Evolutionary conservation across 2,797 vertebrate species (phyloP), one percentile per base, ranked within the genome.

Genomic region (Chloroceryle inda): DNA sequence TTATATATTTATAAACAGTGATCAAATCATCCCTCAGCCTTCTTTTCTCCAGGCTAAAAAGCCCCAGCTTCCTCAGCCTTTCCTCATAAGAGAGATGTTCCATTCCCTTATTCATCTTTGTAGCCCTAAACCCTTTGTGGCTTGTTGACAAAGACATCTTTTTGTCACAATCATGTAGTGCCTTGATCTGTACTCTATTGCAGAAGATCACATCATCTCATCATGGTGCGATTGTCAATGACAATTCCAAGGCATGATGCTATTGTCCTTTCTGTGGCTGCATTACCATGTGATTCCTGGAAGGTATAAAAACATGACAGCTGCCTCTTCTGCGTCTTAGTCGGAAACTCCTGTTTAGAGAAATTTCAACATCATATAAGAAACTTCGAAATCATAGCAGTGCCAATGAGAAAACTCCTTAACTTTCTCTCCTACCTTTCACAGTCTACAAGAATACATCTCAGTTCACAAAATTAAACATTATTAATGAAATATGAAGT

Each of bases 311-410:
- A 68, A 23, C 6, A 29, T 9, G 5, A 42, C 10, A 53, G 8
- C 11, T 55, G 5, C 18, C 5, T 50, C 35, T 82, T 80, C 56
- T 3, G 4, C 33, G 26, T 89, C 11, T 3, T 27, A 55, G 23
- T 8, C 35, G 37, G 33, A 83, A 31, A 52, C 20, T 69, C 6
- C 33, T 23, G 1, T 26, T 88, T 56, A 71, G 18, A 29, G 24
- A 90, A 78, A 64, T 73, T 58, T 11, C 20, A 78, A 31, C 4
- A 47, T 2, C 7, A 1, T 29, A 18, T 10, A 72, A 44, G 22
- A 81, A 66, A 52, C 2, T 3, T 0, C 0, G 14, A 27, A 88
- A 38, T 58, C 8, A 13, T 14, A 56, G 12, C 7, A 75, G 13
- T n/a, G 7, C 1, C 69, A 58, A 15, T 29, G 18, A 86, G 38